A percentile compares a stretch with the other conserved stretches of the same genome.
Conservation (phyloP, 1,140 invertebrate genomes). For the Orchesella cincta region DNA sequence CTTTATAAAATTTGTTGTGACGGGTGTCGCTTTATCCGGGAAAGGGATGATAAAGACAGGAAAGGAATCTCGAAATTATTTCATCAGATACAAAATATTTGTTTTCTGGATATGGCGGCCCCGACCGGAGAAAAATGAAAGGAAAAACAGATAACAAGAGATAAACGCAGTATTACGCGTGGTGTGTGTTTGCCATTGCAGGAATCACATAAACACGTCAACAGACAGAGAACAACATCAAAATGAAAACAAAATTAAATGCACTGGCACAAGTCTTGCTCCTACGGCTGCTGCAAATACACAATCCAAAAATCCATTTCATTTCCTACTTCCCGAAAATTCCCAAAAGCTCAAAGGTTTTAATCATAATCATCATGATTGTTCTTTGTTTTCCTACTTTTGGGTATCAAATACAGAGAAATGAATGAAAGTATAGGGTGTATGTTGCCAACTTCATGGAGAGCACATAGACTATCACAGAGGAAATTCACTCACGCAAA, state of each 20-base stretch:
- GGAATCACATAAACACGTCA: too few relatives aligned
- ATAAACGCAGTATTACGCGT: too few relatives aligned
- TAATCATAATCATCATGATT: constrained; percentile 17
- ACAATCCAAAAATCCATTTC: not conserved
- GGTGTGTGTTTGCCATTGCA: too few relatives aligned
- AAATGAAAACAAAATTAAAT: too few relatives aligned
- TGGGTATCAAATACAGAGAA: not conserved
- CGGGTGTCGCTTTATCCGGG: not conserved
- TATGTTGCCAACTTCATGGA: not conserved
- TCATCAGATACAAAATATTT: not conserved
- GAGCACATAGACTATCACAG: not conserved
- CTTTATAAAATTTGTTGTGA: constrained; percentile 4
- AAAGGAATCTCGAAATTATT: constrained; percentile 23
- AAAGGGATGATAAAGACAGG: not conserved
- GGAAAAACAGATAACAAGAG: too few relatives aligned
- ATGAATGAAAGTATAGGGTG: too few relatives aligned
- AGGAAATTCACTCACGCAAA: not conserved
- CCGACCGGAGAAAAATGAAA: too few relatives aligned
- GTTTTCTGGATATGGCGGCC: not conserved
- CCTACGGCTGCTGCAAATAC: too few relatives aligned
- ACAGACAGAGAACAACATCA: too few relatives aligned
- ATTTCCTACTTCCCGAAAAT: not conserved
- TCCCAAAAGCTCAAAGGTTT: constrained; percentile 25
- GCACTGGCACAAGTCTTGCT: too few relatives aligned
- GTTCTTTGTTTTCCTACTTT: not conserved